Evolutionary conservation across 2,113 vertebrate species (phyloP).

Genomic region (Nettapus auritus): DNA sequence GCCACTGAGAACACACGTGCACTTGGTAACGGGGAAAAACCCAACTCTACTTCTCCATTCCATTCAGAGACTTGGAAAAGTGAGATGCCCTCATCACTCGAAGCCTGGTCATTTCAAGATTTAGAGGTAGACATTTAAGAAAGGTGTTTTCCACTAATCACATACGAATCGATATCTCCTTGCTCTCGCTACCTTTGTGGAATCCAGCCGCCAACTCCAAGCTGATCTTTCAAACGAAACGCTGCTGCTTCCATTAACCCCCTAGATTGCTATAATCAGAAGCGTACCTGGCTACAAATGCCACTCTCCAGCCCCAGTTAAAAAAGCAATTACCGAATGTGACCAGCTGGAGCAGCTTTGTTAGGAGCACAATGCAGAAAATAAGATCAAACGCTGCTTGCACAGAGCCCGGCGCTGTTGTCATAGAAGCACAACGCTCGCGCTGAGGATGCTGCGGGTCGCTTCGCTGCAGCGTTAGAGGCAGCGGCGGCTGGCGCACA

Average conservation of each 20-base stretch:
- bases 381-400: conserved; percentile 41
- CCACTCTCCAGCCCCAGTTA: conserved; percentile 21
- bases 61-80: background rate
- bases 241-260: conserved; percentile 36
- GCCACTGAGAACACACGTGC: background rate
- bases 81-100: background rate
- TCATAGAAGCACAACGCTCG: conserved; percentile 45
- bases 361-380: conserved; percentile 39
- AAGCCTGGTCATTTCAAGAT: background rate
- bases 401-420: conserved; percentile 1
- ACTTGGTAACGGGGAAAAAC: background rate
- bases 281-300: conserved; percentile 16
- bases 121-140: background rate
- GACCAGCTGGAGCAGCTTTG: conserved; percentile 25
- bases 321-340: conserved; percentile 51
- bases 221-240: conserved; percentile 1
- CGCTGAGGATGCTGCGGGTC: background rate
- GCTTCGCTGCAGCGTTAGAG: background rate
- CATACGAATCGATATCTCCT: background rate
- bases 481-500: background rate
- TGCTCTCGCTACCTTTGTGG: background rate
- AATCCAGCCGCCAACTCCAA: background rate
- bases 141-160: background rate
- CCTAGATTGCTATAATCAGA: conserved; percentile 29
- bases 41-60: background rate